These are phyloP conservation scores for Scarus forsteni DNA, from an alignment of 2,797 vertebrate genomes.

Conservation along the genomic window DNA sequence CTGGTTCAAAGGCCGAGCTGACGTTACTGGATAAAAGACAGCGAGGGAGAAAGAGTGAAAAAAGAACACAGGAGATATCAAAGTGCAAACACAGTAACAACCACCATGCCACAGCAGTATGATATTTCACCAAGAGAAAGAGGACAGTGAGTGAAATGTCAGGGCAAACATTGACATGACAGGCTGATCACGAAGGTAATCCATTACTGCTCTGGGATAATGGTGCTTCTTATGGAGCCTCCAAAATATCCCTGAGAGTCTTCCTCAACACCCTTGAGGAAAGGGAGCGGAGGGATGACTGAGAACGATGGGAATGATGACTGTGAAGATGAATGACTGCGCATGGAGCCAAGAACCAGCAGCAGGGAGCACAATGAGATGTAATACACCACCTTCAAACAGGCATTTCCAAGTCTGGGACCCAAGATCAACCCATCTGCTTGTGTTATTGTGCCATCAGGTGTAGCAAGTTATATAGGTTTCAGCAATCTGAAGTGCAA, in stretches of 20 bases:
- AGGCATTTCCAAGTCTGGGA: constrained; percentile 41
- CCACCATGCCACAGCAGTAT: constrained; percentile 39
- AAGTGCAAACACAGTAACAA: constrained; percentile 59
- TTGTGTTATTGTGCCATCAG: constrained; percentile 33
- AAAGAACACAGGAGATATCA: constrained; percentile 33
- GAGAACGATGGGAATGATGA: constrained; percentile 65
- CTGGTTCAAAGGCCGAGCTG: too few species aligned
- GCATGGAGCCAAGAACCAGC: constrained; percentile 46
- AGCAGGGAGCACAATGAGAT: constrained; percentile 28
- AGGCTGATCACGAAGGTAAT: constrained; percentile 72
- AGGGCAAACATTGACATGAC: constrained; percentile 67
- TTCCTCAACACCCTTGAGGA: constrained; percentile 47
- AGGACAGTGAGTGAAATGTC: constrained; percentile 74
- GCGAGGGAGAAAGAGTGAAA: constrained; percentile 35
- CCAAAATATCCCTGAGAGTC: constrained; percentile 35
- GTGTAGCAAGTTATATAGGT: constrained; percentile 15
- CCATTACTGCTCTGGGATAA: constrained; percentile 71
- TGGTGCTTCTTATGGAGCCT: constrained; percentile 51
- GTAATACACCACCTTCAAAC: constrained; percentile 55
- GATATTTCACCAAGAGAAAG: constrained; percentile 65
- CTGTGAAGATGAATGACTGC: constrained; percentile 66
- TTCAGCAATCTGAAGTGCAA: constrained; percentile 14
- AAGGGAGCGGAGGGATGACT: constrained; percentile 41
- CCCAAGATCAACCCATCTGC: constrained; percentile 49
- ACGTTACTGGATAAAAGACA: constrained; percentile 16